Evolutionary conservation across 2,113 vertebrate species (phyloP), one percentile per base, ranked within the genome.

Genomic region (Leuciscus idus): DNA sequence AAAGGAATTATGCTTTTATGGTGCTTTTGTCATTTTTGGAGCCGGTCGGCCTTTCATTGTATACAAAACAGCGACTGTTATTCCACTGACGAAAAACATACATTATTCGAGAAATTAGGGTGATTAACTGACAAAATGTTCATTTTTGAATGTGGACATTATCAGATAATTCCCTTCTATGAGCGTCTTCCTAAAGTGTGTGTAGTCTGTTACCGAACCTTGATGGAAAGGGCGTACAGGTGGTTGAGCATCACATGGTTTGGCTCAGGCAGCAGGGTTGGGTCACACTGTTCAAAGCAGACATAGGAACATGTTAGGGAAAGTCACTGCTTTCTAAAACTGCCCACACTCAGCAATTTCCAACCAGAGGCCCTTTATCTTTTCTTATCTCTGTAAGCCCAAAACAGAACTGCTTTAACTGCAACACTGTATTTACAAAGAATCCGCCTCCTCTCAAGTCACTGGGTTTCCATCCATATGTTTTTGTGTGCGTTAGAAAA

Each of bases 191-290:
- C 4, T 70, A 33, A 52, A 68, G 26, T 48, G n/a, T 19, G 23
- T 66, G 26, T 19, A 26, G 78, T 61, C 17, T 62, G 15, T 8
- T 70, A 23, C 8, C 28, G 48, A 68, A 95, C 98, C 98, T 99
- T 99, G 91, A 99, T 99, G 76, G 98, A 99, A 15, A 99, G 97
- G 0, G 98, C 98, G 0, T 99, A 99, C 19, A 99, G 96, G 91
- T 99, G 98, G 89, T 97, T 99, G 88, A 99, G 30, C 98, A 99
- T 99, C 90, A 99, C 98, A 0, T 99, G 98, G 89, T 99, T 99
- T 48, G 98, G 98, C 89, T 99, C 98, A 0, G 98, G 98, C 39
- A 99, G 97, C n/a, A 99, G 92, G 1, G 98, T 97, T 0, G 98
- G 98, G 76, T 99, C 98, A 7, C 98, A 99, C 98, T 99, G 93